These are phyloP conservation scores for Lymantria dispar DNA, from an alignment of 2,888 invertebrate species.

Conservation along the genomic window DNA sequence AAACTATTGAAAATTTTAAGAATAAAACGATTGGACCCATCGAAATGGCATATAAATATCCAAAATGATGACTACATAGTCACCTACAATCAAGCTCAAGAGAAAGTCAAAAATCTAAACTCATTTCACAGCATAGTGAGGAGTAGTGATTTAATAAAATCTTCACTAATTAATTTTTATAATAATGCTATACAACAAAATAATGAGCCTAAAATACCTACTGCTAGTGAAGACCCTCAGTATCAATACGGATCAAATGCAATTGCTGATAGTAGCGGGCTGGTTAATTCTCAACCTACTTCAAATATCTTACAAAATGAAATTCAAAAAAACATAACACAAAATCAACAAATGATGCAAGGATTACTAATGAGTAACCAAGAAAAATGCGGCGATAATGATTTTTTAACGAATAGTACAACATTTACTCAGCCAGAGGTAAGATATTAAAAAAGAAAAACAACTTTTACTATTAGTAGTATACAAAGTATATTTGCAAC, in stretches of 20 bases:
- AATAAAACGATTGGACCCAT: background rate
- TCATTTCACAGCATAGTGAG: background rate
- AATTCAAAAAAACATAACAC: background rate
- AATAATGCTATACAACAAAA: background rate
- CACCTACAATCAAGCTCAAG: background rate
- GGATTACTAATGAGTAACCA: background rate
- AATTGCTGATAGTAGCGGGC: background rate
- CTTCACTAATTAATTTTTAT: background rate
- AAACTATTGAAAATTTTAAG: background rate
- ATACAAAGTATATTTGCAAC: background rate
- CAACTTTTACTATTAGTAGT: no score
- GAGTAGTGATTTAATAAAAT: background rate
- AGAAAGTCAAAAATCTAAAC: background rate
- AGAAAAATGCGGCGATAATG: background rate
- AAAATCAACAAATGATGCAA: background rate
- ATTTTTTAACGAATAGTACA: background rate
- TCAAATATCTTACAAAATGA: background rate
- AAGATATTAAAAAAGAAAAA: background rate
- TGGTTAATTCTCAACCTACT: background rate
- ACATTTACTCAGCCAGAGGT: background rate
- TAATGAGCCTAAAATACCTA: background rate
- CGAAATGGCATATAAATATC: background rate
- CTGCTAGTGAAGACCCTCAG: background rate
- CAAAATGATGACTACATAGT: background rate
- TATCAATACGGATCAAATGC: background rate